These are phyloP conservation scores for Eumacrocentrus americanus DNA, from an alignment of 2,888 invertebrate species.

Conservation along the genomic window DNA sequence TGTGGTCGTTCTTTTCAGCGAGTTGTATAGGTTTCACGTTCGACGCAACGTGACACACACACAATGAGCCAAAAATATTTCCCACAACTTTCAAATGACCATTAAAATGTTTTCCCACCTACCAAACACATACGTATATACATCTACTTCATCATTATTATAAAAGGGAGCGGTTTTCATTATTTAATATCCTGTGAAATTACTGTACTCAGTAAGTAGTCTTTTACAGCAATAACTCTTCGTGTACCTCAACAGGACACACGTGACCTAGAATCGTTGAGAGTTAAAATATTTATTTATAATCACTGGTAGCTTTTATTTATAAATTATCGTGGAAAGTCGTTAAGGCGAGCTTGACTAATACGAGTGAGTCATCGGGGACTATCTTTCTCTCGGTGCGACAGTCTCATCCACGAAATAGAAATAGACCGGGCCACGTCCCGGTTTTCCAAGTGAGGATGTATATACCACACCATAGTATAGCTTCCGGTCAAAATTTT, in stretches of 20 bases:
- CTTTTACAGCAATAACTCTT: not conserved
- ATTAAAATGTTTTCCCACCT: not conserved
- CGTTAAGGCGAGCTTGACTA: slow-evolving; percentile 38
- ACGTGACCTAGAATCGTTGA: not conserved
- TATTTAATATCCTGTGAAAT: no score
- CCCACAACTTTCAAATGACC: not conserved
- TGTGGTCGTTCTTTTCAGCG: slow-evolving; percentile 15
- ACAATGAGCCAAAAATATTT: slow-evolving; percentile 6
- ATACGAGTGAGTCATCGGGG: slow-evolving; percentile 33
- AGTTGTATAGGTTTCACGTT: not conserved
- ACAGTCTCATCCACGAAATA: slow-evolving; percentile 41
- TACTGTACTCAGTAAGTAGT: not conserved
- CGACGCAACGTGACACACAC: slow-evolving; percentile 2
- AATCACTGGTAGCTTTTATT: slow-evolving; percentile 33
- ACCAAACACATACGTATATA: not conserved
- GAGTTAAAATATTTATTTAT: slow-evolving; percentile 19
- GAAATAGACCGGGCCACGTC: slow-evolving; percentile 44
- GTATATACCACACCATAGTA: slow-evolving; percentile 1
- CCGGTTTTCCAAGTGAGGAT: slow-evolving; percentile 23
- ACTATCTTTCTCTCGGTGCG: slow-evolving; percentile 14
- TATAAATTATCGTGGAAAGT: slow-evolving; percentile 43
- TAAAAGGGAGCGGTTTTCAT: not conserved
- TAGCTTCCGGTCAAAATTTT: slow-evolving; percentile 14
- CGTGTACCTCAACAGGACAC: not conserved
- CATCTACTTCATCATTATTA: not conserved